Base-by-base conservation (phyloP, 2,113 vertebrate species). In the Leucoraja erinaceus region DNA sequence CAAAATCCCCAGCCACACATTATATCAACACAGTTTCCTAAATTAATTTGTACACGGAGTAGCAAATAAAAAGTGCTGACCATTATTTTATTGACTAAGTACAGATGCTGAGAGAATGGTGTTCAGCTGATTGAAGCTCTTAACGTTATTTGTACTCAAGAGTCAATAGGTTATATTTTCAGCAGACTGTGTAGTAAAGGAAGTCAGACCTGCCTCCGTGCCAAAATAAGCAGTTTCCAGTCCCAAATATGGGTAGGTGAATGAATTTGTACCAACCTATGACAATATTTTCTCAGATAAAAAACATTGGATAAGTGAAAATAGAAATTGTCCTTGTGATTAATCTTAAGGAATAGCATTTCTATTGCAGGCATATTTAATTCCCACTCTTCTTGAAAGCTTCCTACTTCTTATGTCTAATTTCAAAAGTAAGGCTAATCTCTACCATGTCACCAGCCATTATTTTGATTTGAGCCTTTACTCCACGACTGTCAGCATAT, bases 41-140 rank as follows among this genome's bases (percentile, higher is more conserved):
- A 97, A 97, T 97, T 98, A 98, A 97, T 98, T 97, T 97, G 96
- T 96, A 97, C 95, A 96, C 97, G 96, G 96, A 96, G 96, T 96
- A 96, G 96, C 96, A 97, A 91, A 97, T 96, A 96, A 96, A 97
- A 97, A 97, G 96, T 97, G 97, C 97, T 98, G 94, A 95, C 94
- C 93, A 94, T 96, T 54, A 91, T 91, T 91, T 91, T 91, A 91
- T 91, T 91, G 68, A 91, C 90, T 91, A 91, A 91, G 68, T 91
- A 91, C 90, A 91, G 90, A 91, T 74, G 68, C 90, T 72, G 90
- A 54, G 33, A 91, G 33, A 91, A 91, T 91, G 10, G 63, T 91
- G 68, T 10, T 91, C 68, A 91, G 66, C 68, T 72, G 66, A 91
- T 84, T 91, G 90, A 54, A 54, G 47, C 66, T 91, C 66, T 74